Evolutionary conservation across 2,888 invertebrate genomes (phyloP).

Genomic region (Agrenia bidenticulata): DNA sequence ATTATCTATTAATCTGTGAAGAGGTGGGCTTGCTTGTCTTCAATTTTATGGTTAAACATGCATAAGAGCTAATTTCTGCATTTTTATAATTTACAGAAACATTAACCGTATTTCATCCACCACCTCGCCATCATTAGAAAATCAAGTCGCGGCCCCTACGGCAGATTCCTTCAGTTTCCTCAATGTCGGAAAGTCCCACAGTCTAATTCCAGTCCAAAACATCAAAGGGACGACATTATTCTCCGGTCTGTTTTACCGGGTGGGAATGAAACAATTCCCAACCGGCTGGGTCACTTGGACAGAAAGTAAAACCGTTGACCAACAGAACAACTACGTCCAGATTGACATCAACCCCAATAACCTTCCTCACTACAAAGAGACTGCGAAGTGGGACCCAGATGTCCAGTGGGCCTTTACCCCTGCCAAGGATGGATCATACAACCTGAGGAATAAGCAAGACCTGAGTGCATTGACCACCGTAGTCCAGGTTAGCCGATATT

Average conservation of each 20-base stretch:
- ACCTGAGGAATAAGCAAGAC: background rate
- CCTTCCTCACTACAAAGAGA: background rate
- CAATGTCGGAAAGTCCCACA: too few relatives aligned
- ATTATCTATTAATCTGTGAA: too few relatives aligned
- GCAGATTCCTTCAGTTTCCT: too few relatives aligned
- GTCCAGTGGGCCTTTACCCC: conserved; percentile 21
- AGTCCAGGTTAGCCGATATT: too few relatives aligned
- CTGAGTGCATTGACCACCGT: too few relatives aligned
- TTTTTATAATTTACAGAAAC: too few relatives aligned
- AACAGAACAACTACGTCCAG: conserved; percentile 5
- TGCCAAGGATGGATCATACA: background rate
- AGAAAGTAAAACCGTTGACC: background rate
- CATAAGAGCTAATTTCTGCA: too few relatives aligned
- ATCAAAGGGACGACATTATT: conserved; percentile 19
- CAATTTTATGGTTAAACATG: too few relatives aligned
- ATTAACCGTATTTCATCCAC: too few relatives aligned
- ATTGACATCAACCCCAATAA: background rate
- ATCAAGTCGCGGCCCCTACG: too few relatives aligned
- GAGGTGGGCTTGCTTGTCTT: too few relatives aligned
- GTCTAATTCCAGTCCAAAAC: background rate
- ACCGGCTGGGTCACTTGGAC: conserved; percentile 28
- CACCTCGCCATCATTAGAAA: too few relatives aligned
- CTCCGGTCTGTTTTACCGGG: conserved; percentile 17
- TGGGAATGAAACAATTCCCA: conserved; percentile 29
- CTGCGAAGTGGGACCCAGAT: background rate